Evolutionary conservation across 2,113 vertebrate species (phyloP), one percentile per base, ranked within the genome.

Genomic region (Lepidothrix coronata): DNA sequence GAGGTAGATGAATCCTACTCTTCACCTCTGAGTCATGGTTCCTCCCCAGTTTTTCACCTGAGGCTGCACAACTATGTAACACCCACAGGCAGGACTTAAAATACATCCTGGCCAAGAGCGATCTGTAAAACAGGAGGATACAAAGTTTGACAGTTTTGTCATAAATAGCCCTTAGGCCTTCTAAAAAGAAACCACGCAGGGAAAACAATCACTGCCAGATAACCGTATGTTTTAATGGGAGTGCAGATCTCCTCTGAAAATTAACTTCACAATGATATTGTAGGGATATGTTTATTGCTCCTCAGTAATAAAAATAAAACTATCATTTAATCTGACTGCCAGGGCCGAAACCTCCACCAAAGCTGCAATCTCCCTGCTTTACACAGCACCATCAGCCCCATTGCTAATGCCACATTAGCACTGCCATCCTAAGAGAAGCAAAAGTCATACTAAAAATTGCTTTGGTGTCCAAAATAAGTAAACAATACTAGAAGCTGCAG

Each of bases 91-190:
- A 83, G 82, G 67, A 70, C 41, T 63, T 51, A 80, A 88, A 80
- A 85, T 80, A 77, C 43, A 80, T 70, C 92, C 82, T 74, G 83
- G 71, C 82, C 63, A 11, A 74, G 43, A 70, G 88, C 30, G 0
- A 65, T 51, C 75, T 63, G 55, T 51, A 51, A 74, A 91, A 76
- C 4, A 90, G 12, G 48, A 83, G 68, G 43, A 82, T 27, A 85
- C 55, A 48, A 74, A 91, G 93, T 71, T 44, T 71, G 85, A 85
- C 81, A 85, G 88, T 70, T 91, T 88, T 83, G 62, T 83, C 71
- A 85, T 63, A 94, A 93, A 62, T 9, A 91, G 75, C 88, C 68
- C 2, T 14, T 48, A 71, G 93, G 75, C 78, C 67, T 91, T 85
- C 89, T 70, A 66, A 89, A 87, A 85, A 59, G 75, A 90, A 94